Base-by-base conservation (phyloP, 2,113 vertebrate genomes). In the Sinosuthora webbiana region DNA sequence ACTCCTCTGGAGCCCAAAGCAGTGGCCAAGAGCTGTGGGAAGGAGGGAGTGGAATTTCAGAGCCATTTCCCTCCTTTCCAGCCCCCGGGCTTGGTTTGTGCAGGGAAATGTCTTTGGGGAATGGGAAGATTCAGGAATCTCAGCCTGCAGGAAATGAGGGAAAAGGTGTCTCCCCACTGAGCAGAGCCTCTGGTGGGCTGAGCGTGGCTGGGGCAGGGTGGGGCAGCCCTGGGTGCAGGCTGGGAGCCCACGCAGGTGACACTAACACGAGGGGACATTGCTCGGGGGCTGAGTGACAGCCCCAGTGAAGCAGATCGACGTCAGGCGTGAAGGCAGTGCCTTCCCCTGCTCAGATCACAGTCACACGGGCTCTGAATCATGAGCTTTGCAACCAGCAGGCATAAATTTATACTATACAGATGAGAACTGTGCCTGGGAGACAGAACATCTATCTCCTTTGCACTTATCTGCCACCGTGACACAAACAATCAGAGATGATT, bases 401-500 rank as follows among this genome's bases (percentile, higher is more conserved):
- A 97, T 97, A 97, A 97, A 97, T 97, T 96, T 78, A 92, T 94
- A 68, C 94, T 59, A 84, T 94, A 87, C 96, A 94, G 95, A 96
- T 96, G 96, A 96, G 96, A 97, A 90, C 96, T 95, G 96, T 95
- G 96, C 96, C 96, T 96, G 20, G 78, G 96, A 96, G 96, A 97
- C 96, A 96, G 91, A 97, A 92, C 96, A 96, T 97, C 96, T 97
- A 96, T 97, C 96, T 97, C 96, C 94, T 96, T 96, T 96, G 96
- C 96, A 97, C 96, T 96, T 96, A 96, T 96, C 96, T 97, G 96
- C 96, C 96, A 97, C 96, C 78, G 78, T 96, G 96, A 96, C 96
- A 96, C 96, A 97, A 95, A 96, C 96, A 96, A 96, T 97, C 96
- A 96, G 96, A 96, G 96, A 96, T 97, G 96, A 97, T 97, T 97